phyloP scores from a whole-genome alignment of 2,113 vertebrate species.

The Nettapus auritus region DNA sequence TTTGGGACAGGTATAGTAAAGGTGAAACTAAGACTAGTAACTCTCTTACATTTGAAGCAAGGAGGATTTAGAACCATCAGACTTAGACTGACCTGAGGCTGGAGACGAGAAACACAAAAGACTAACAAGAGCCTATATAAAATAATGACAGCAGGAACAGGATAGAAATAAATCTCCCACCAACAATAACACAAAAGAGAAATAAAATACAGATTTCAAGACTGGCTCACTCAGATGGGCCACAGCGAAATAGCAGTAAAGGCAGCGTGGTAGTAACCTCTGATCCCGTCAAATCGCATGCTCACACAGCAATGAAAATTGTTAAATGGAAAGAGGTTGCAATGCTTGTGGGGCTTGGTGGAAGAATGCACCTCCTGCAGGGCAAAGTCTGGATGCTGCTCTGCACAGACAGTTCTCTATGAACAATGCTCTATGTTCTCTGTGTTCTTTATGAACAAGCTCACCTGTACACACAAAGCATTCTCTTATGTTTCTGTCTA shows the following conservation, averaged over 20 bases:
- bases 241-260: conserved; percentile 32
- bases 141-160: conserved; percentile 18
- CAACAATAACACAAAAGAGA: conserved; percentile 44
- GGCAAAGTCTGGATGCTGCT: neutral
- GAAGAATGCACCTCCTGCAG: neutral
- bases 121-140: conserved; percentile 51
- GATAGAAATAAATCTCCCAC: conserved; percentile 58
- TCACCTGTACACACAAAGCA: neutral
- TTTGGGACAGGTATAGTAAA: accelerated
- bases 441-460: neutral
- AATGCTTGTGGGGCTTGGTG: neutral
- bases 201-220: conserved; percentile 61
- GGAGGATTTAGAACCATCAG: conserved; percentile 22
- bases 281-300: conserved; percentile 44
- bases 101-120: conserved; percentile 37
- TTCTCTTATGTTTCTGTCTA: neutral
- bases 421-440: no score
- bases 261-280: conserved; percentile 35
- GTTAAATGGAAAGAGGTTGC: conserved; percentile 40
- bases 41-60: neutral
- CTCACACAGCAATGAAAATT: conserved; percentile 47
- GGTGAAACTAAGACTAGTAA: neutral
- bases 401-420: neutral
- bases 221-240: conserved; percentile 1
- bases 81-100: conserved; percentile 28